phyloP scores from a whole-genome alignment of 2,797 vertebrate genomes.

The Neosilurus hyrtlii region DNA sequence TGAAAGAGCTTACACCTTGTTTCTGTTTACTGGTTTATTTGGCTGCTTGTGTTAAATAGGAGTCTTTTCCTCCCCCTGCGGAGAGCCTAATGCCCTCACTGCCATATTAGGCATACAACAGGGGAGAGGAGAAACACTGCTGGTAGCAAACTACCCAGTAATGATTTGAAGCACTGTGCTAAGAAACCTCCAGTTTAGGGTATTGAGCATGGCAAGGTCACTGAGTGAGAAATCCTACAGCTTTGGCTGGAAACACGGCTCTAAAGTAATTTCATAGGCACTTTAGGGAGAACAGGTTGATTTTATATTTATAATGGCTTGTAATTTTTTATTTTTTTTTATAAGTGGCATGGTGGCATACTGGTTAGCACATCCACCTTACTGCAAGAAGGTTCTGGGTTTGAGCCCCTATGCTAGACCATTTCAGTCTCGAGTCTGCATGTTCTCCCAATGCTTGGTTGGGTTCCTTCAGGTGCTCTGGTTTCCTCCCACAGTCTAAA shows the following conservation, averaged over 20 bases:
- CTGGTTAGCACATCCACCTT: no score
- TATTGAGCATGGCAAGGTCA: neutral
- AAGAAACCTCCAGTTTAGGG: neutral
- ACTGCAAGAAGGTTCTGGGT: no score
- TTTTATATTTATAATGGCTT: neutral
- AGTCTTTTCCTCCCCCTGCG: neutral
- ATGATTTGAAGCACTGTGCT: neutral
- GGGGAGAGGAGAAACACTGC: neutral
- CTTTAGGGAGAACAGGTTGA: neutral
- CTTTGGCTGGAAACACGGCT: neutral
- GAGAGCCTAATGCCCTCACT: conserved; percentile 11
- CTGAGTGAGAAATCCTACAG: conserved; percentile 8
- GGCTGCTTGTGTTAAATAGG: neutral
- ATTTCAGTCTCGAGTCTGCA: no score
- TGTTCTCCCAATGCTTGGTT: no score
- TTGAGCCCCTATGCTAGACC: no score
- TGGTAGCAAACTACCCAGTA: neutral
- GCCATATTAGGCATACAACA: conserved; percentile 13
- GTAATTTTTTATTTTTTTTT: no score
- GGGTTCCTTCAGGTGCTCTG: no score
- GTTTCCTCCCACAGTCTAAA: no score
- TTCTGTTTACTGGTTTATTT: neutral
- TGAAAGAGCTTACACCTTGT: neutral
- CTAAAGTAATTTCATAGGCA: neutral
- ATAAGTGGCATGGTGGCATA: no score